Base-by-base conservation (phyloP, 2,888 invertebrate genomes). In the Stratiomys singularior region DNA sequence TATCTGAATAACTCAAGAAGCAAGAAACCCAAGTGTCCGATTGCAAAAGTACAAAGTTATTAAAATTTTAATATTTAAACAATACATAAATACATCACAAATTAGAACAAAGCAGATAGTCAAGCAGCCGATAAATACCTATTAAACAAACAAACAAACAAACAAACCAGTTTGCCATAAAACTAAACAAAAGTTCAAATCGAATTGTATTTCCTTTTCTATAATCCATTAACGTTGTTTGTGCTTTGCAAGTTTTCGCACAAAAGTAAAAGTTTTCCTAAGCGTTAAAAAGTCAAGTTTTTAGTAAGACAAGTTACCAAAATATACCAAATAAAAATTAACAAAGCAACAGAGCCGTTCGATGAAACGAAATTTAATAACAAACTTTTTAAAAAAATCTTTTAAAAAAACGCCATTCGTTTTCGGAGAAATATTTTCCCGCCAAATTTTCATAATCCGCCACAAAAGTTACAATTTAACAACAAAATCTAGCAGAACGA, bases 21-120 rank as follows among this genome's bases (percentile, higher is more conserved):
- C 82, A 37, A 37, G 83, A 18, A 79, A 83, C 83, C 83, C 83
- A 80, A 81, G 79, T 84, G 79, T 79, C 77, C 79, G 77, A 79
- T 83, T 81, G 82, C 82, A 83, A 81, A 82, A 82, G 80, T 76
- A 83, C 82, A 83, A 81, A 81, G 78, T 81, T 81, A 81, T 83
- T 79, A 80, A 80, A 81, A 64, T 64, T 60, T 76, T 76, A 76
- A 76, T 47, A 76, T 30, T 78, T 79, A 72, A 76, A 67, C 27
- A 60, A 58, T 56, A 63, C 5, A 58, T 47, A 58, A 72, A 28
- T 47, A 76, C n/a, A n/a, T 63, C 66, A 28, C 30, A 77, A 13
- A 25, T 23, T 28, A 64, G 21, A 71, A 63, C 44, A 74, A 60
- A 76, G 30, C 44, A 30, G 76, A 76, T 69, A 37, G 64, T 71